Conservation (phyloP, 2,113 vertebrate genomes). For the Typhlomys cinereus region DNA sequence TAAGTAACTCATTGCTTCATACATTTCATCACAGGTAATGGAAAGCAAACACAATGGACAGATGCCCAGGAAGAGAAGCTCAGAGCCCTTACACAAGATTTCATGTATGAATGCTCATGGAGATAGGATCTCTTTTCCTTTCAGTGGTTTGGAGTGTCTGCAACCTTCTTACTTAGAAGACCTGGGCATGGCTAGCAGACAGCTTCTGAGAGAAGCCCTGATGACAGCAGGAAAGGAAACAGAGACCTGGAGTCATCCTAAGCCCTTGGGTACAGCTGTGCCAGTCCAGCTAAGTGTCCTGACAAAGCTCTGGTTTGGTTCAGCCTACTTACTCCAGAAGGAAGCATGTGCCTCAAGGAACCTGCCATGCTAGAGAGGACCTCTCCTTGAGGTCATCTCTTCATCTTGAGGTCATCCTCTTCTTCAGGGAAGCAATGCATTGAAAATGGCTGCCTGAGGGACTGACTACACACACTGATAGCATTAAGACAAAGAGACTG, state of each 20-base stretch:
- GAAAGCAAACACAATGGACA: neutral
- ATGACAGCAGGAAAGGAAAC: neutral
- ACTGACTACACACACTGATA: neutral
- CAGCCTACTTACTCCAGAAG: neutral
- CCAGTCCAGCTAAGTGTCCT: neutral
- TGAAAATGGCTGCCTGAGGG: neutral
- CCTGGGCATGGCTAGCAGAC: neutral
- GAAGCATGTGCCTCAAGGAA: neutral
- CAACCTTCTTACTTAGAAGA: neutral
- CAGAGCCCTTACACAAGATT: neutral
- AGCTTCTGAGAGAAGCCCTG: neutral
- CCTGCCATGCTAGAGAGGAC: neutral
- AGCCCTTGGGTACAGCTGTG: neutral
- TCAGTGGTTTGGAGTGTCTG: neutral
- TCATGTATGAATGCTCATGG: neutral
- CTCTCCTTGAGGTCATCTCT: too few relatives aligned
- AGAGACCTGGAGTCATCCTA: neutral
- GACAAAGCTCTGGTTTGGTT: neutral
- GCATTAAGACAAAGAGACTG: neutral
- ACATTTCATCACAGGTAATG: neutral
- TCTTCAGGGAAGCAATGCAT: neutral
- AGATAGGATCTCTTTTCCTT: neutral
- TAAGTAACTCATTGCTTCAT: neutral
- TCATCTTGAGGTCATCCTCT: too few relatives aligned
- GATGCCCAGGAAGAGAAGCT: neutral